Evolutionary conservation across 2,797 vertebrate species (phyloP), one percentile per base, ranked within the genome.

Genomic region (Pteronotus mesoamericanus): DNA sequence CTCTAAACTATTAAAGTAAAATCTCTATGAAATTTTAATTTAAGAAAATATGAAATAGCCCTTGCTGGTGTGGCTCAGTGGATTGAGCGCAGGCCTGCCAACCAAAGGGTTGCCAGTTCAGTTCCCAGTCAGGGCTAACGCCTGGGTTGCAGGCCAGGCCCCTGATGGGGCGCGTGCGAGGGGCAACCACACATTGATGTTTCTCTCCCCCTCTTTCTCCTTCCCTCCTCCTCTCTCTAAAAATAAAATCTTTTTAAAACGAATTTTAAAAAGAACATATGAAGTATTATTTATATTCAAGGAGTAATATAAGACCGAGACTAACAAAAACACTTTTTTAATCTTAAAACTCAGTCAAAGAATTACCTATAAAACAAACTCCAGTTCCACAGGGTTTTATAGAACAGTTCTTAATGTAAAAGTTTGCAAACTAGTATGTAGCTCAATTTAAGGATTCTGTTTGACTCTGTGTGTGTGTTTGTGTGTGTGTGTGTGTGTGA

Each of bases 181-280:
- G n/a, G n/a, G n/a, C n/a, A n/a, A n/a, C n/a, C n/a, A n/a, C n/a
- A n/a, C n/a, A n/a, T n/a, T n/a, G n/a, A n/a, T n/a, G n/a, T n/a
- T n/a, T n/a, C n/a, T n/a, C n/a, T n/a, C n/a, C n/a, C n/a, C n/a
- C n/a, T n/a, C n/a, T n/a, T n/a, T n/a, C n/a, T n/a, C n/a, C n/a
- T n/a, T n/a, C n/a, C n/a, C n/a, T n/a, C n/a, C n/a, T n/a, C n/a
- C n/a, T n/a, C n/a, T n/a, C n/a, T n/a, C n/a, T n/a, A n/a, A n/a
- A n/a, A n/a, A n/a, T n/a, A n/a, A n/a, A n/a, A n/a, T n/a, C n/a
- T n/a, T n/a, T n/a, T n/a, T n/a, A n/a, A n/a, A n/a, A n/a, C n/a
- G n/a, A n/a, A n/a, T n/a, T n/a, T n/a, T n/a, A n/a, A n/a, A n/a
- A 22, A 80, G 39, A 91, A 93, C 94, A 64, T 46, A 79, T 21